These are phyloP conservation scores for Eulemur albifrons DNA, from an alignment of 2,797 vertebrate species.

Conservation along the genomic window DNA sequence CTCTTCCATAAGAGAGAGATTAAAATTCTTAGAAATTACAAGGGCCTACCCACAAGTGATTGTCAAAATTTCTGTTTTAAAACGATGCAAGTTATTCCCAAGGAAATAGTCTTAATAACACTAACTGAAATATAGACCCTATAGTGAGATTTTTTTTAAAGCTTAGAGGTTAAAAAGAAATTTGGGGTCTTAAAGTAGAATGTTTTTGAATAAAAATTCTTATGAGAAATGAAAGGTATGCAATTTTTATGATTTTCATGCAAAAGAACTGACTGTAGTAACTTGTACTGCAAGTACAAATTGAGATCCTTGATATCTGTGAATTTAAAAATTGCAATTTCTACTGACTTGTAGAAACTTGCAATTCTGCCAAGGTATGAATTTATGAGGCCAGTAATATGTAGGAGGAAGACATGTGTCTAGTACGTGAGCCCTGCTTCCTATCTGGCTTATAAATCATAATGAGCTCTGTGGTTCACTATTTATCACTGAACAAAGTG, in stretches of 20 bases:
- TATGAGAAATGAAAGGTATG: neutral
- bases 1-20: neutral
- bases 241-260: neutral
- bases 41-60: neutral
- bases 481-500: neutral
- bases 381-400: neutral
- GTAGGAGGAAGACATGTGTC: neutral
- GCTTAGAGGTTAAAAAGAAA: neutral
- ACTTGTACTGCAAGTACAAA: neutral
- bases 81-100: neutral
- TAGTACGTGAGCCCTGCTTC: neutral
- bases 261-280: neutral
- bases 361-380: neutral
- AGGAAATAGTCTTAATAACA: neutral
- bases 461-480: neutral
- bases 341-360: neutral
- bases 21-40: neutral
- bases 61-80: constrained; percentile 15
- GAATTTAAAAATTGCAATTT: neutral
- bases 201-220: neutral
- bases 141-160: neutral
- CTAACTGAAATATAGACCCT: neutral
- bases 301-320: neutral
- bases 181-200: neutral
- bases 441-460: neutral